Conservation (phyloP, 2,113 vertebrate genomes). For the Megaptera novaeangliae region DNA sequence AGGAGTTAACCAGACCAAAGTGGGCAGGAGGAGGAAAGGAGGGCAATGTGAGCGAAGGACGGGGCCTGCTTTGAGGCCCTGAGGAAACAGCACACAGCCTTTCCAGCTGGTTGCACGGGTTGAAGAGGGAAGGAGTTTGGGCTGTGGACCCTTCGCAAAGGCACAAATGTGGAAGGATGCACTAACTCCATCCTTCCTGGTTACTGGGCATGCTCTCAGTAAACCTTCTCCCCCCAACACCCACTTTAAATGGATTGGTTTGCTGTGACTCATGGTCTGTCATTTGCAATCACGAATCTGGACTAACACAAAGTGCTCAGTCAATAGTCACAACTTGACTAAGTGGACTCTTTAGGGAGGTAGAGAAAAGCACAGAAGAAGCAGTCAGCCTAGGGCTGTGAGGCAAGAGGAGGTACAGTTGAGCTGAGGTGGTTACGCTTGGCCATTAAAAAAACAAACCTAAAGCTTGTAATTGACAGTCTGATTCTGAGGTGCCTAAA, state of each 20-base stretch:
- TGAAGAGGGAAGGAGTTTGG: neutral
- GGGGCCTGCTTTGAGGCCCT: neutral
- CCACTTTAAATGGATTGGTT: neutral
- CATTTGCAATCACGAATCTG: neutral
- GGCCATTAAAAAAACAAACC: neutral
- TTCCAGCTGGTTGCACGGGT: neutral
- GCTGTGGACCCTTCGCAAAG: neutral
- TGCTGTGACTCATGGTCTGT: neutral
- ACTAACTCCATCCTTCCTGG: neutral
- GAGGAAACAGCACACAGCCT: neutral
- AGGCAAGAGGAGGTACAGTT: neutral
- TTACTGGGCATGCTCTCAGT: neutral
- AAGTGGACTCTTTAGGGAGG: neutral
- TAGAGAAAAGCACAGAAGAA: neutral
- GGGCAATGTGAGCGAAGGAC: neutral
- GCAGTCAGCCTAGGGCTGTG: neutral
- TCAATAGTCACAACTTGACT: neutral
- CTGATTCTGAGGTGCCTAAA: neutral
- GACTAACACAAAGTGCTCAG: neutral
- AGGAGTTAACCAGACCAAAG: neutral
- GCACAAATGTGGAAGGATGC: neutral
- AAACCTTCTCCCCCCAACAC: neutral
- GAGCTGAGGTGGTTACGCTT: neutral
- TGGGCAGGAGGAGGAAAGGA: neutral
- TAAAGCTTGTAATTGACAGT: neutral